Base-by-base conservation (phyloP, 1,140 invertebrate genomes). In the Drosophila bocki region DNA sequence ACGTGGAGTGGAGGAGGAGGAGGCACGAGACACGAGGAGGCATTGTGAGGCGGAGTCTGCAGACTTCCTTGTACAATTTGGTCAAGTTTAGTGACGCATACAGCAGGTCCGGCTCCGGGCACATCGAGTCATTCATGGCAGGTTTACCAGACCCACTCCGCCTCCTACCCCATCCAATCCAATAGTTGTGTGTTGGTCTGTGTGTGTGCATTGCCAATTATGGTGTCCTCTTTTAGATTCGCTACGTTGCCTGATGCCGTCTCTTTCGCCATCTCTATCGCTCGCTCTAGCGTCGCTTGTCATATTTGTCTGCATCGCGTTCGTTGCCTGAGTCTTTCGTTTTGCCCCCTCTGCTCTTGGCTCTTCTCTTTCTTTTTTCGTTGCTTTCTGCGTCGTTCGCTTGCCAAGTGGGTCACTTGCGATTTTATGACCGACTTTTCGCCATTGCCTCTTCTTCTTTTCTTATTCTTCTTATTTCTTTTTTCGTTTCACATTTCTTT, bases 361-460 rank as follows among this genome's bases (percentile, higher is more conserved):
- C 61, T 11, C 65, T 59, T 22, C 17, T 60, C 45, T 44, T 33
- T 29, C 48, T 47, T 74, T 35, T 33, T 65, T 54, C 33, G 19
- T 42, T 64, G 22, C 29, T 17, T 17, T 72, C 39, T 79, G 70
- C 76, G 59, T 78, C 80, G 82, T 78, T 80, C 75, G 80, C 58
- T 80, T 88, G 80, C 85, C 78, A 90, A 90, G 85, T 90, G 75
- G 85, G 85, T 90, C 85, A 90, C 85, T 90, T 90, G 85, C 85
- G 85, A 90, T 90, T 90, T 90, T 85, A 90, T 90, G 85, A 90
- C 85, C 85, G 85, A 90, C 85, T 90, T 88, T 78, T 82, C 69
- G 67, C 42, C 48, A 71, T 70, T 81, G 62, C 50, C 47, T 71
- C 63, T 79, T 74, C 62, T 47, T 45, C 60, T 59, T 62, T 57